Evolutionary conservation across 2,113 vertebrate genomes (phyloP), one percentile per base, ranked within the genome.

Genomic region (Seriola rivoliana): DNA sequence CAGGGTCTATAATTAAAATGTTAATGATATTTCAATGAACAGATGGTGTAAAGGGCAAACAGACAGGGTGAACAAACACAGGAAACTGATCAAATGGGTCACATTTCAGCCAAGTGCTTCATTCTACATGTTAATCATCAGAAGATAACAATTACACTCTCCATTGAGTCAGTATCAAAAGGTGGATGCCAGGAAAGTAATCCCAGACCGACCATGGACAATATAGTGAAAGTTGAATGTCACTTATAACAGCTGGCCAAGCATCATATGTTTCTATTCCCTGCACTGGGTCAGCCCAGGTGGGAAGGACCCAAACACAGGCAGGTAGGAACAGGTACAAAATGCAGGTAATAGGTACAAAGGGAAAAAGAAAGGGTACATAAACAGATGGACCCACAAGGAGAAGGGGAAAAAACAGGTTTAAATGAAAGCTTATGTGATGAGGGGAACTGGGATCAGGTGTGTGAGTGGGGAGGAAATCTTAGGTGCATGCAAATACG

Each of bases 1-100:
- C 32, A 2, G 64, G 12, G 44, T 62, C 58, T 32, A 73, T 50
- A 54, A 75, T 78, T 42, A 62, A 75, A 55, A 85, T 76, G 62
- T 71, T 85, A 82, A 82, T 71, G 8, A 55, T 72, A 58, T 81
- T 75, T 79, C 67, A 63, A 57, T 54, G 84, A 90, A 78, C 85
- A 91, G 85, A 86, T 86, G 86, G 87, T 25, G 8, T 59, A 85
- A 85, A 84, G 82, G 84, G 80, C 82, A 85, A 79, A 78, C 64
- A 60, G 64, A 48, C 57, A 71, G 54, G 13, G 14, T 62, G 29
- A 71, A 76, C 59, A 75, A 80, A 68, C 70, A 75, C n/a, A 57
- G 21, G 34, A 19, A 64, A 58, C 23, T 4, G 19, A 79, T 64
- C 1, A 0, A 75, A 34, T 9, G 60, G 70, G 71, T 80, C 71